These are phyloP conservation scores for Monochamus alternatus DNA, from an alignment of 2,888 invertebrate genomes.

Conservation along the genomic window DNA sequence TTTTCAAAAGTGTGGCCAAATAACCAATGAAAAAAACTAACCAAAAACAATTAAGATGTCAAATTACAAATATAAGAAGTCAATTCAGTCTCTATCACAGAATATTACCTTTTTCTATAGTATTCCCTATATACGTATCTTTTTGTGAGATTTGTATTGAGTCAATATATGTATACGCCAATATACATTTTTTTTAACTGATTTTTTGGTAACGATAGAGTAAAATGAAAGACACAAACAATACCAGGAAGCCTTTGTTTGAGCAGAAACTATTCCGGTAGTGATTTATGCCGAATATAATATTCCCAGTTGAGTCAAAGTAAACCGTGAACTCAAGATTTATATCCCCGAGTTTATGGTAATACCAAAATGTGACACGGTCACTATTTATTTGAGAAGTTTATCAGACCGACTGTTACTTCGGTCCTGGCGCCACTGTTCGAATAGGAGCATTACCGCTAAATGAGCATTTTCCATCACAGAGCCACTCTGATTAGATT, in stretches of 20 bases:
- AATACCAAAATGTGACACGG: slow-evolving; percentile 48
- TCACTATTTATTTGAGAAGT: slow-evolving; percentile 48
- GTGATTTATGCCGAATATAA: slow-evolving; percentile 45
- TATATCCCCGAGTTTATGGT: slow-evolving; percentile 50
- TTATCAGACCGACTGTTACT: slow-evolving; percentile 49
- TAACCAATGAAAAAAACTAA: too few species aligned
- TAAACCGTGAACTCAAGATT: slow-evolving; percentile 48
- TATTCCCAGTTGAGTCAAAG: slow-evolving; percentile 37
- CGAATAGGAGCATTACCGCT: slow-evolving; percentile 37
- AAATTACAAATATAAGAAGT: too few species aligned
- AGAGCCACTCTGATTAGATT: slow-evolving; percentile 32
- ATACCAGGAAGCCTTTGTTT: slow-evolving; percentile 33
- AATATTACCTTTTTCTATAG: too few species aligned
- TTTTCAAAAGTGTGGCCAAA: too few species aligned
- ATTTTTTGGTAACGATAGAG: background rate
- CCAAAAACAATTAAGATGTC: too few species aligned
- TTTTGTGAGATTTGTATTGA: too few species aligned
- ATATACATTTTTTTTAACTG: background rate
- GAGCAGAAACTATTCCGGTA: slow-evolving; percentile 31
- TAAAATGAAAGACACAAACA: background rate
- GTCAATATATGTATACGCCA: too few species aligned
- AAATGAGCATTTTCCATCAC: slow-evolving; percentile 39
- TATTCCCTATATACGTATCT: too few species aligned
- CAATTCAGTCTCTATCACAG: too few species aligned
- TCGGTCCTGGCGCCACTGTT: slow-evolving; percentile 47